Evolutionary conservation across 2,888 invertebrate species (phyloP).

Genomic region (Conchocele bisecta): DNA sequence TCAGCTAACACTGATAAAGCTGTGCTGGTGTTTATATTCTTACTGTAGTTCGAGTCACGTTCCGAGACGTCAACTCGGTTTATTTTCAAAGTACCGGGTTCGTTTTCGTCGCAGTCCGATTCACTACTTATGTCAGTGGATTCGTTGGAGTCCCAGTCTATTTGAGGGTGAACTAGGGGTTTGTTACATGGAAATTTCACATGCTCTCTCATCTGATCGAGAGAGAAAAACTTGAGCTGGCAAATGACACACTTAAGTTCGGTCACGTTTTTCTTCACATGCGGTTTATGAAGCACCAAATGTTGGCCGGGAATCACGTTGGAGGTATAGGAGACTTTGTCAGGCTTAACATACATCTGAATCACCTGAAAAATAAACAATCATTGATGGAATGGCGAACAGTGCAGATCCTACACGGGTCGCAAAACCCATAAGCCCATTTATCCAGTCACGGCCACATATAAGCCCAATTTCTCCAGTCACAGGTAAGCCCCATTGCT

Average conservation of each 20-base stretch:
- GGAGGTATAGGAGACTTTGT: conserved; percentile 42
- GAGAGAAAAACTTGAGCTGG: conserved; percentile 61
- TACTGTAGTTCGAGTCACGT: neutral
- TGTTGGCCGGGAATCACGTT: conserved; percentile 42
- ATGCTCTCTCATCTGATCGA: conserved; percentile 72
- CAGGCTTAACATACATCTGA: conserved; percentile 54
- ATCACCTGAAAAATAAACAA: conserved; percentile 39
- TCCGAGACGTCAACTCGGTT: conserved; percentile 39
- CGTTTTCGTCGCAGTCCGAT: conserved; percentile 16
- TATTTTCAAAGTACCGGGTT: conserved; percentile 25
- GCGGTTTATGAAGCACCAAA: conserved; percentile 47
- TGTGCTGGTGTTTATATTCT: conserved; percentile 6
- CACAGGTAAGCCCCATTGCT: no score
- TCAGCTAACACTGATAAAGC: conserved; percentile 55
- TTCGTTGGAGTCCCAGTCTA: no score
- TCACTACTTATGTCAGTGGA: neutral
- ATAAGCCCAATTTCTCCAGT: no score
- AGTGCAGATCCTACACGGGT: neutral
- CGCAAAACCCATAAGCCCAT: neutral
- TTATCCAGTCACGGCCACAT: no score
- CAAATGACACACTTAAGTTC: conserved; percentile 70
- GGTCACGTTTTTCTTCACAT: conserved; percentile 44
- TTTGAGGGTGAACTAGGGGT: neutral
- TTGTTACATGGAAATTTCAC: conserved; percentile 70
- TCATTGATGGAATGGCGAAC: neutral